phyloP scores from a whole-genome alignment of 1,140 invertebrate species.

The Drosophila nasuta region DNA sequence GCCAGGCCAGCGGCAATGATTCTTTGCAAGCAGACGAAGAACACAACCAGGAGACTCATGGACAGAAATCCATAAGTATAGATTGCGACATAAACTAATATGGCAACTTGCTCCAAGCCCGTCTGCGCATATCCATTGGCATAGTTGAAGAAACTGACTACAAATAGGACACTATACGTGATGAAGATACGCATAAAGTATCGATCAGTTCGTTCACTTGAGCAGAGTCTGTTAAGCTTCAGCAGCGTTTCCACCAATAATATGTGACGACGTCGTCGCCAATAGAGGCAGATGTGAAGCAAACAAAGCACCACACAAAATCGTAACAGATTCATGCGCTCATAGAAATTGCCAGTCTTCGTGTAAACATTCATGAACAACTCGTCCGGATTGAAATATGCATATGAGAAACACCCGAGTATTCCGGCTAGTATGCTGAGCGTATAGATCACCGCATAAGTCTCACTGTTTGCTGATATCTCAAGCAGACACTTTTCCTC shows the following conservation, averaged over 20 bases:
- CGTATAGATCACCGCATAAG: constrained; percentile 41
- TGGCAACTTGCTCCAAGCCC: background rate
- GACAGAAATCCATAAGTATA: constrained; percentile 55
- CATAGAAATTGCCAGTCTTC: constrained; percentile 64
- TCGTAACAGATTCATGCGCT: constrained; percentile 44
- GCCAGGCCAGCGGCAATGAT: constrained; percentile 49
- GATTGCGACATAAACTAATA: constrained; percentile 30
- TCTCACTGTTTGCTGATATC: constrained; percentile 32
- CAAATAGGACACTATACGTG: constrained; percentile 32
- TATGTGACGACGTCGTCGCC: constrained; percentile 44
- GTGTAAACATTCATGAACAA: constrained; percentile 51
- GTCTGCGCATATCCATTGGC: constrained; percentile 31
- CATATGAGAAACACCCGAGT: constrained; percentile 34
- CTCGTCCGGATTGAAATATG: constrained; percentile 31
- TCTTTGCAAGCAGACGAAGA: constrained; percentile 66
- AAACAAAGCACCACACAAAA: constrained; percentile 49
- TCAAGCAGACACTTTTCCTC: constrained; percentile 31
- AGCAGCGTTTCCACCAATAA: constrained; percentile 45
- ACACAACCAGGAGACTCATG: constrained; percentile 54
- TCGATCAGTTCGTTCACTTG: background rate
- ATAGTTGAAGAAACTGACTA: constrained; percentile 38
- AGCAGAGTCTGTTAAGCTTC: constrained; percentile 27
- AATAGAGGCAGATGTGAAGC: constrained; percentile 51
- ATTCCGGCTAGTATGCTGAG: background rate
- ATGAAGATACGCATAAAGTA: constrained; percentile 46